These are phyloP conservation scores for Rhynchotus rufescens DNA, from an alignment of 2,797 vertebrate genomes.

Conservation along the genomic window DNA sequence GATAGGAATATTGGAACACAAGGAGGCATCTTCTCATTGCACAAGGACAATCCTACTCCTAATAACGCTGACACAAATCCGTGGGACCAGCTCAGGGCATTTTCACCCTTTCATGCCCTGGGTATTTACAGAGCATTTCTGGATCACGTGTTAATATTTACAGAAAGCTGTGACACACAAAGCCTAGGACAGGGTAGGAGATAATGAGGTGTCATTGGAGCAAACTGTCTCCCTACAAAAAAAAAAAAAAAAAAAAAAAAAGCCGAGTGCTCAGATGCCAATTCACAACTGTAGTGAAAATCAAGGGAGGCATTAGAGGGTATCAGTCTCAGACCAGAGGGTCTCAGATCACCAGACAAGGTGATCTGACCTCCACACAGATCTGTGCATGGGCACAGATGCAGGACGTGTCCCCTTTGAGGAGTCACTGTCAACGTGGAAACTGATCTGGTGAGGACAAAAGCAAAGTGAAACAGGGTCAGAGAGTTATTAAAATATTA, in stretches of 20 bases:
- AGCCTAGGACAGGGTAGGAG: background rate
- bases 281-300: slow-evolving; percentile 34
- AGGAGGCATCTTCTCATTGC: background rate
- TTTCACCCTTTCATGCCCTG: background rate
- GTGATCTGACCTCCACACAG: background rate
- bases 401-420: slow-evolving; percentile 2
- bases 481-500: slow-evolving; percentile 18
- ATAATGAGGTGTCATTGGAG: background rate
- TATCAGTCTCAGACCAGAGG: background rate
- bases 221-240: background rate
- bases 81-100: background rate
- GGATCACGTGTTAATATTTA: background rate
- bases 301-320: background rate
- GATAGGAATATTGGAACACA: background rate
- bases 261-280: background rate
- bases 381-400: too few relatives aligned
- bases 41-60: background rate
- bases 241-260: background rate
- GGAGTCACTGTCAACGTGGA: slow-evolving; percentile 15
- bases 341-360: background rate
- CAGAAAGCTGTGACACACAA: background rate
- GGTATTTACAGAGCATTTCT: background rate
- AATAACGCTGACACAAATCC: too few relatives aligned
- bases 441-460: slow-evolving; percentile 49
- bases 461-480: slow-evolving; percentile 57